These are phyloP conservation scores for Scortum barcoo DNA, from an alignment of 2,113 vertebrate species.

Conservation along the genomic window DNA sequence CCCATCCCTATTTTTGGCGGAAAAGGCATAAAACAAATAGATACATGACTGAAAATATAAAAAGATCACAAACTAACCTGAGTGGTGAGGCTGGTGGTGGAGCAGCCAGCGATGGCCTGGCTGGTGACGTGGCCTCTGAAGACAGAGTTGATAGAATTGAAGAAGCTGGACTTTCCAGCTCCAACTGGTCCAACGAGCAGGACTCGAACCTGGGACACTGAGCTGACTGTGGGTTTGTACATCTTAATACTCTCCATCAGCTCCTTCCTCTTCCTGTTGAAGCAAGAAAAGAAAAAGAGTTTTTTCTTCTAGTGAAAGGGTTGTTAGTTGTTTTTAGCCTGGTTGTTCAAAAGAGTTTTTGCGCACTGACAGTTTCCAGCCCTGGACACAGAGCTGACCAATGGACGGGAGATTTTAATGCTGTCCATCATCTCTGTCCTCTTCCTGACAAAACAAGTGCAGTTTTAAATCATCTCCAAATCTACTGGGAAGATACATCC, in stretches of 20 bases:
- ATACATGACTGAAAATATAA: no score
- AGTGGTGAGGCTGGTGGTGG: conserved; percentile 66
- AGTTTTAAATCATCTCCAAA: neutral
- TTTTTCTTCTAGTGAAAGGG: neutral
- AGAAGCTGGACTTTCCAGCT: conserved; percentile 76
- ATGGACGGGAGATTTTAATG: conserved; percentile 43
- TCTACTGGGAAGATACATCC: no score
- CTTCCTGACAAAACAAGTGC: conserved; percentile 35
- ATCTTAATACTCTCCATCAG: no score
- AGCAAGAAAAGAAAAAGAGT: conserved; percentile 1
- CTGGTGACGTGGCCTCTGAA: conserved; percentile 69
- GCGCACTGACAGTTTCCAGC: neutral
- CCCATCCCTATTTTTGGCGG: neutral
- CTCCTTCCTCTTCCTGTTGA: no score
- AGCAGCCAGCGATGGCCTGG: conserved; percentile 66
- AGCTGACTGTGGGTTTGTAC: no score
- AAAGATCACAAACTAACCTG: conserved; percentile 52
- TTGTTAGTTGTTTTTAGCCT: conserved; percentile 31
- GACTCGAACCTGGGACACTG: conserved; percentile 39
- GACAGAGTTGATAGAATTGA: conserved; percentile 71
- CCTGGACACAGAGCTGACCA: conserved; percentile 24
- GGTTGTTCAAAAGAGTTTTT: neutral
- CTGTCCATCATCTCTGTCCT: conserved; percentile 40
- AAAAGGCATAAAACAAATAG: neutral
- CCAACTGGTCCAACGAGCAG: conserved; percentile 62